Evolutionary conservation across 2,113 vertebrate genomes (phyloP).

Genomic region (Theristicus caerulescens): DNA sequence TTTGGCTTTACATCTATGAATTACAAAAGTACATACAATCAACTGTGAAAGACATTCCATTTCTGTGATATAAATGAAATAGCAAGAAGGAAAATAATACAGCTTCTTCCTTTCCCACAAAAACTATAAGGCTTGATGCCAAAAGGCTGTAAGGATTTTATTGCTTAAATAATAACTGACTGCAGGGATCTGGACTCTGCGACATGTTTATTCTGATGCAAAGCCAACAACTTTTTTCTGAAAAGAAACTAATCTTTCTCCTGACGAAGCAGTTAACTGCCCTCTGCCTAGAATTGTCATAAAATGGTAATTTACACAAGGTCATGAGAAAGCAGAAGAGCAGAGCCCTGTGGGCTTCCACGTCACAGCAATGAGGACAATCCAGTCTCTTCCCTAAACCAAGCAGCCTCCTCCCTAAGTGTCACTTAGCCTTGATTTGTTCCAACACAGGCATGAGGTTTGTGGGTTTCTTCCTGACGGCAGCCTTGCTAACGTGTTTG

Average conservation of each 20-base stretch:
- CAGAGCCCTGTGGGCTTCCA: background rate
- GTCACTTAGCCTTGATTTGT: background rate
- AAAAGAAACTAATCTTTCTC: slow-evolving; percentile 2
- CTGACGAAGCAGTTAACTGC: background rate
- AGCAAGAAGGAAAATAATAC: slow-evolving; percentile 8
- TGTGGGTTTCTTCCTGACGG: background rate
- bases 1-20: slow-evolving; percentile 5
- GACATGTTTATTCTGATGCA: slow-evolving; percentile 45
- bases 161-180: slow-evolving; percentile 30
- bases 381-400: background rate
- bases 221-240: slow-evolving; percentile 21
- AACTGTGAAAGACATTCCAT: slow-evolving; percentile 45
- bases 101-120: slow-evolving; percentile 29
- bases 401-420: background rate
- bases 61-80: slow-evolving; percentile 51
- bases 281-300: background rate
- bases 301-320: slow-evolving; percentile 15
- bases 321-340: slow-evolving; percentile 26
- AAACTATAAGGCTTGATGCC: background rate
- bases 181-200: background rate
- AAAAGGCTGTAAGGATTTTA: slow-evolving; percentile 39
- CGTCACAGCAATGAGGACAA: background rate
- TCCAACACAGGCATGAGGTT: background rate
- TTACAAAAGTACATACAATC: background rate
- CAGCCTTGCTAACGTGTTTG: background rate